Evolutionary conservation across 2,797 vertebrate genomes (phyloP).

Genomic region (Rhinogobio ventralis): DNA sequence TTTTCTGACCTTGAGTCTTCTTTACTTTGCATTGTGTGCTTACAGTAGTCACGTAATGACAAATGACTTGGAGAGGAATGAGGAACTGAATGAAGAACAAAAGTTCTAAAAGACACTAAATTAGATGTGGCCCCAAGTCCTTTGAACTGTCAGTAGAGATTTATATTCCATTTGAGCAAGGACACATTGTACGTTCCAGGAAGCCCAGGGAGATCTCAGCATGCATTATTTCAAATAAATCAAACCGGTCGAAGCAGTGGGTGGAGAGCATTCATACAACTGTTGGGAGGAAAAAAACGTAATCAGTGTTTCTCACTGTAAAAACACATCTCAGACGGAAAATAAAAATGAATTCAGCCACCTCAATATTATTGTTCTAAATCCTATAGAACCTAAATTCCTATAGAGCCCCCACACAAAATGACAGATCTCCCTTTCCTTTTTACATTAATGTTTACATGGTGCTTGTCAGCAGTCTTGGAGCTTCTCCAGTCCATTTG

Average conservation of each 20-base stretch:
- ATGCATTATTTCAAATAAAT: constrained; percentile 68
- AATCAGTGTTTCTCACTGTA: constrained; percentile 42
- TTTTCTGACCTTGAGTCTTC: constrained; percentile 7
- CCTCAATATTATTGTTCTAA: constrained; percentile 46
- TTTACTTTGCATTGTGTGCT: constrained; percentile 9
- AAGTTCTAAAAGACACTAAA: constrained; percentile 29
- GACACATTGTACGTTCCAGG: constrained; percentile 47
- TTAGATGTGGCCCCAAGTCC: constrained; percentile 36
- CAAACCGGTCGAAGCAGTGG: constrained; percentile 47
- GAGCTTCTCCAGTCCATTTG: constrained; percentile 57
- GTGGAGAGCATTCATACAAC: constrained; percentile 40
- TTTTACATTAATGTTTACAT: constrained; percentile 53
- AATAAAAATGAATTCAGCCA: constrained; percentile 60
- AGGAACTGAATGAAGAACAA: constrained; percentile 27
- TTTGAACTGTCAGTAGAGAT: constrained; percentile 49
- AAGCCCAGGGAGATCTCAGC: constrained; percentile 46
- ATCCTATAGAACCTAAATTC: constrained; percentile 14
- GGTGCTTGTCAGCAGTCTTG: constrained; percentile 68
- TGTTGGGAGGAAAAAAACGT: constrained; percentile 44
- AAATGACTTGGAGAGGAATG: constrained; percentile 22
- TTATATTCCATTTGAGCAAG: constrained; percentile 49
- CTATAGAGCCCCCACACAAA: constrained; percentile 13
- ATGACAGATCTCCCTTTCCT: constrained; percentile 33
- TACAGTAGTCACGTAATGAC: constrained; percentile 6
- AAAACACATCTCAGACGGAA: constrained; percentile 48